Percentiles rank a stretch among this genome's conserved stretches.
phyloP scores from a whole-genome alignment of 2,797 vertebrate species.

The Hapalemur alaotrensis region DNA sequence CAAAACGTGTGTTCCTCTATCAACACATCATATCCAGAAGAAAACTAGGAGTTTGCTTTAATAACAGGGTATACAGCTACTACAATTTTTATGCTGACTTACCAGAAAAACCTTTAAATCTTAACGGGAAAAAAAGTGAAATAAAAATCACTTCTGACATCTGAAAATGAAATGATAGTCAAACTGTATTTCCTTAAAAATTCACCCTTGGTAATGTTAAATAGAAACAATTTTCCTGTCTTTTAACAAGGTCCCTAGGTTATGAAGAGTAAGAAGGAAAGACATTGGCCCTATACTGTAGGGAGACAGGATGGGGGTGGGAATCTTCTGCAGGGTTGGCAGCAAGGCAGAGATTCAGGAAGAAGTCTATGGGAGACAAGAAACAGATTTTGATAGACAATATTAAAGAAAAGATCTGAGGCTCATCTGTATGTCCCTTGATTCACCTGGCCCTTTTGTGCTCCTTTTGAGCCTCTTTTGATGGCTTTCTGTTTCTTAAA shows the following conservation, averaged over 20 bases:
- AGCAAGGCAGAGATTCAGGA: background rate
- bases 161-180: conserved; percentile 47
- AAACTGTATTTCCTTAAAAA: conserved; percentile 55
- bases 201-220: background rate
- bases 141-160: conserved; percentile 48
- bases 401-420: background rate
- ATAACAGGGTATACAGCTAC: background rate
- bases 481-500: background rate
- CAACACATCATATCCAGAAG: background rate
- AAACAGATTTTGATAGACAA: background rate
- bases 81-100: conserved; percentile 47
- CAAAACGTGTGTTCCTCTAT: conserved; percentile 56
- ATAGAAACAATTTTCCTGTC: background rate
- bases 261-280: background rate
- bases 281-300: background rate
- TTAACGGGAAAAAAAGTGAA: conserved; percentile 27
- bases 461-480: background rate
- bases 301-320: background rate
- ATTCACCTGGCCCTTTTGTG: too few species aligned
- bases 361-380: background rate
- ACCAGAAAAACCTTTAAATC: conserved; percentile 56
- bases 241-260: background rate
- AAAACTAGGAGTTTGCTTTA: conserved; percentile 14
- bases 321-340: background rate
- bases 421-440: background rate